Evolutionary conservation across 2,888 invertebrate species (phyloP).

Genomic region (Amiota mariae): DNA sequence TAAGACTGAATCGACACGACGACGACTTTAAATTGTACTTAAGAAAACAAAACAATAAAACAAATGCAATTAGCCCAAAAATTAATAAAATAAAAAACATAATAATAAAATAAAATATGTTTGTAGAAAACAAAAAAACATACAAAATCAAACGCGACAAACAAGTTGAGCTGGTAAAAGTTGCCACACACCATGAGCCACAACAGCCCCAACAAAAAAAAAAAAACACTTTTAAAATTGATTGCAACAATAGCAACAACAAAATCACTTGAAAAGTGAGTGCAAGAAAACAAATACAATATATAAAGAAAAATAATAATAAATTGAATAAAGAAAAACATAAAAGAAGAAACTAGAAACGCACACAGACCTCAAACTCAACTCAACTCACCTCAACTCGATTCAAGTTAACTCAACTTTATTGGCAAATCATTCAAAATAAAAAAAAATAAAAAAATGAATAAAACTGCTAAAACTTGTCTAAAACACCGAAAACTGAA

Average conservation of each 20-base stretch:
- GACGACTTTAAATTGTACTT: slow-evolving; percentile 32
- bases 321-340: not conserved
- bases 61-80: not conserved
- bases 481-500: slow-evolving; percentile 43
- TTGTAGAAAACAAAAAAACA: not conserved
- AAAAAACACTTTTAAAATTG: no score
- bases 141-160: not conserved
- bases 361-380: not conserved
- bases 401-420: slow-evolving; percentile 25
- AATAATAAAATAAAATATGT: not conserved
- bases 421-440: slow-evolving; percentile 60
- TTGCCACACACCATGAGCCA: not conserved
- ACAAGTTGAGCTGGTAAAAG: slow-evolving; percentile 2
- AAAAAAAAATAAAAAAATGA: no score
- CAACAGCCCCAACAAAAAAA: no score
- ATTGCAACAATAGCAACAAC: slow-evolving; percentile 35
- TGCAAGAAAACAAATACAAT: not conserved
- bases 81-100: not conserved
- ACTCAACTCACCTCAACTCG: not conserved
- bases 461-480: slow-evolving; percentile 57
- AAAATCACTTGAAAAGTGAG: no score
- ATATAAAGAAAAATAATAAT: not conserved
- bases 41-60: not conserved
- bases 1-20: slow-evolving; percentile 60
- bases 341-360: not conserved